Evolutionary conservation across 2,797 vertebrate genomes (phyloP).

Genomic region (Otus scops): DNA sequence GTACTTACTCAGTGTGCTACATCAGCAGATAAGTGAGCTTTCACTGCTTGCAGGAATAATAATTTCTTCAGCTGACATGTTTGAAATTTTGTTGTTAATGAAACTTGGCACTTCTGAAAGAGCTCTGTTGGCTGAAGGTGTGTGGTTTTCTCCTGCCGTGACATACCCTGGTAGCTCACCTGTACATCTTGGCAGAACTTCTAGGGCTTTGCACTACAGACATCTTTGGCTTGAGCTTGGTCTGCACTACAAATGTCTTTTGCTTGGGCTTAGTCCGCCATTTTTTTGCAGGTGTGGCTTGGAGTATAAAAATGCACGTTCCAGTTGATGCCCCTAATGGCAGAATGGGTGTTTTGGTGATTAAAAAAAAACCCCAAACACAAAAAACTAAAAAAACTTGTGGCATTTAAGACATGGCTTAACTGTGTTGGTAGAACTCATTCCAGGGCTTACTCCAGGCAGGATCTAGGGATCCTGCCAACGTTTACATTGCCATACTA

Average conservation of each 20-base stretch:
- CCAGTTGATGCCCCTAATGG: background rate
- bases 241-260: background rate
- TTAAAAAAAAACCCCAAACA: background rate
- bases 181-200: background rate
- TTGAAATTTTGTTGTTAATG: background rate
- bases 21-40: background rate
- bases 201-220: background rate
- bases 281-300: background rate
- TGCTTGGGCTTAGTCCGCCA: background rate
- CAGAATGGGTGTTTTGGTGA: background rate
- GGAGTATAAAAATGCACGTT: background rate
- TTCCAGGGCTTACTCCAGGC: background rate
- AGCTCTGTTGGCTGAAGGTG: background rate
- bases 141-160: background rate
- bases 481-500: background rate
- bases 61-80: background rate
- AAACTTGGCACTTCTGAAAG: background rate
- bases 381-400: background rate
- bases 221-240: background rate
- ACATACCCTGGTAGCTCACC: background rate
- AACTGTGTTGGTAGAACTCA: background rate
- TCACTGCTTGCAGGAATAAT: background rate
- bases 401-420: background rate
- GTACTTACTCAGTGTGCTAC: background rate
- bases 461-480: background rate